Conservation (phyloP, 1,140 invertebrate species). For the Macrotrachela quadricornifera region DNA sequence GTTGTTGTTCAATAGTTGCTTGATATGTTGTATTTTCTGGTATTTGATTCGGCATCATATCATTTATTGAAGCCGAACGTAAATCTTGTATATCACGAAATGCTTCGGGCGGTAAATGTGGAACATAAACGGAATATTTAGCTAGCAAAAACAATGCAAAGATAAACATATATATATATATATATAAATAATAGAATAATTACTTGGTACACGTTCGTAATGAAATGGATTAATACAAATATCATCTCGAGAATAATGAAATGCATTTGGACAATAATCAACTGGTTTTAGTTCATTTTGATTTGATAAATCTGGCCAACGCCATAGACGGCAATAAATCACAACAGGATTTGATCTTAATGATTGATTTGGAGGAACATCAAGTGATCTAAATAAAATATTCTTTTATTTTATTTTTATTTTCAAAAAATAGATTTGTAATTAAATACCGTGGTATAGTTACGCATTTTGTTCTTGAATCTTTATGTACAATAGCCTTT, state of each 20-base stretch:
- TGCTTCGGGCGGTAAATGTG: too few species aligned
- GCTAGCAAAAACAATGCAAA: too few species aligned
- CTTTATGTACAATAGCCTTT: slow-evolving; percentile 71
- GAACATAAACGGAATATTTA: too few species aligned
- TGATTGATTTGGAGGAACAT: neutral
- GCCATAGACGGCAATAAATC: slow-evolving; percentile 59
- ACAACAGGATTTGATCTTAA: slow-evolving; percentile 9
- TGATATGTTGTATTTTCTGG: too few species aligned
- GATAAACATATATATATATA: too few species aligned
- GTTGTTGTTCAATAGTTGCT: too few species aligned
- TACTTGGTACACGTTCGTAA: slow-evolving; percentile 43
- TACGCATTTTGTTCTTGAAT: slow-evolving; percentile 73
- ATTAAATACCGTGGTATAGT: slow-evolving; percentile 63
- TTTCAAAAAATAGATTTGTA: slow-evolving; percentile 1
- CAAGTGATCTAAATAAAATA: slow-evolving; percentile 30
- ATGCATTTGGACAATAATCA: slow-evolving; percentile 72
- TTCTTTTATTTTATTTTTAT: too few species aligned
- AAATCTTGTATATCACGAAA: too few species aligned
- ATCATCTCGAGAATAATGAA: slow-evolving; percentile 66
- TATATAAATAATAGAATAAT: too few species aligned
- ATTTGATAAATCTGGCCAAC: slow-evolving; percentile 83
- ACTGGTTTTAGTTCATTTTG: slow-evolving; percentile 79
- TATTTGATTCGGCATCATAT: too few species aligned
- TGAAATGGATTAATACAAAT: slow-evolving; percentile 91
- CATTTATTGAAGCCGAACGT: too few species aligned